A percentile compares a stretch with the other conserved stretches of the same genome.
These are phyloP conservation scores for Oryzias melastigma DNA, from an alignment of 2,113 vertebrate genomes.

Conservation along the genomic window DNA sequence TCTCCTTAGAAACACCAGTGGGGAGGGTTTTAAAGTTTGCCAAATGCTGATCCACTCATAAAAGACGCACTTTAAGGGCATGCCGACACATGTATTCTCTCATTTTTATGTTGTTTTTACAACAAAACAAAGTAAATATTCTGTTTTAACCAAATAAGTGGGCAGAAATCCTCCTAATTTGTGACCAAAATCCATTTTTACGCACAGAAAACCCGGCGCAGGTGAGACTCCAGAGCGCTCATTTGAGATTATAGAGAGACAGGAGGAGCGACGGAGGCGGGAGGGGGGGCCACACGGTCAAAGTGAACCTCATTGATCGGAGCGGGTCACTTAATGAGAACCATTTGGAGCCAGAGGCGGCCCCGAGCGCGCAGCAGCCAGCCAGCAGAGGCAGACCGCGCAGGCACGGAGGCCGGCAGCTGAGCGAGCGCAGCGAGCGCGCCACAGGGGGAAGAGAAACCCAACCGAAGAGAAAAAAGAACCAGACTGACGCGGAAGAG, in stretches of 20 bases:
- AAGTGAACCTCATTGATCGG: conserved; percentile 58
- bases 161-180: not conserved
- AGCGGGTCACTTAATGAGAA: conserved; percentile 58
- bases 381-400: conserved; percentile 23
- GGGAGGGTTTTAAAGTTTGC: no score
- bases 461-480: conserved; percentile 43
- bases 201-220: not conserved
- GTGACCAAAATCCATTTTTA: not conserved
- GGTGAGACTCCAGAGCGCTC: conserved; percentile 45
- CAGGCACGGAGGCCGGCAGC: conserved; percentile 30
- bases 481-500: conserved; percentile 61
- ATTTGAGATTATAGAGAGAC: conserved; percentile 44
- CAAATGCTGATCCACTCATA: no score
- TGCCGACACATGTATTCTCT: no score
- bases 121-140: no score
- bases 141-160: no score
- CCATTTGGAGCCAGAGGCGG: conserved; percentile 51
- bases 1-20: no score
- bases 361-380: conserved; percentile 34
- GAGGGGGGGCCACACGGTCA: conserved; percentile 34
- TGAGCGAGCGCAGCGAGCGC: conserved; percentile 40
- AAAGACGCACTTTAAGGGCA: no score
- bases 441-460: conserved; percentile 42
- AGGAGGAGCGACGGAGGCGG: conserved; percentile 34
- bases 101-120: no score